Evolutionary conservation across 2,888 invertebrate genomes (phyloP), one percentile per base, ranked within the genome.

Genomic region (Eupithecia vulgata): DNA sequence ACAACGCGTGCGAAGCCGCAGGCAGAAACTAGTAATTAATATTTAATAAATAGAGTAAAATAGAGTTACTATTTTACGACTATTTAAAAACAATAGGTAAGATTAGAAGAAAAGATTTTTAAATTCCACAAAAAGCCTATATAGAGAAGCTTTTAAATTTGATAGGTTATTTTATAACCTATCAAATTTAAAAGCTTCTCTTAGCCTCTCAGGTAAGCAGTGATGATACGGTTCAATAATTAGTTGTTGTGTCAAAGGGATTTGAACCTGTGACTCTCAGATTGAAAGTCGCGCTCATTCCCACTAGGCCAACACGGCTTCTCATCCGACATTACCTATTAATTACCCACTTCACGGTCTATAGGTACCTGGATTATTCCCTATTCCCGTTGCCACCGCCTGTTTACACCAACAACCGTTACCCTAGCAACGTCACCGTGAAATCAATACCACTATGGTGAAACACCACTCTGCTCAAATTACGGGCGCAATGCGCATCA

Each of bases 401-500:
- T 91, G 88, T 91, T 91, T 90, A 88, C 84, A 73, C 76, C 83
- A 84, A 83, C 87, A 88, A 87, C 88, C 52, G 90, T 92, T 79
- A 75, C 88, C 85, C 89, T 89, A 80, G 83, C 83, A 86, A 92
- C 90, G 42, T 75, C 30, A 72, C 71, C 76, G 88, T 86, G 77
- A 82, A 90, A 94, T 94, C 94, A 84, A 94, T 94, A 92, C 81
- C 71, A 64, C 72, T 74, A 78, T 70, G 37, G 57, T 76, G 73
- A 70, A 76, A 75, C 80, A 82, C 83, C 81, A 83, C 80, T 81
- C 78, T 82, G 83, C 82, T 82, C 80, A 81, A 84, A 82, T 82
- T 80, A 79, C 76, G 81, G 79, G 84, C 91, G 91, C 93, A 87
- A 91, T 92, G 92, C 90, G 90, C 87, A 86, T 85, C 85, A 81